Base-by-base conservation (phyloP, 2,888 invertebrate genomes). In the Lasioglossum zephyrum region DNA sequence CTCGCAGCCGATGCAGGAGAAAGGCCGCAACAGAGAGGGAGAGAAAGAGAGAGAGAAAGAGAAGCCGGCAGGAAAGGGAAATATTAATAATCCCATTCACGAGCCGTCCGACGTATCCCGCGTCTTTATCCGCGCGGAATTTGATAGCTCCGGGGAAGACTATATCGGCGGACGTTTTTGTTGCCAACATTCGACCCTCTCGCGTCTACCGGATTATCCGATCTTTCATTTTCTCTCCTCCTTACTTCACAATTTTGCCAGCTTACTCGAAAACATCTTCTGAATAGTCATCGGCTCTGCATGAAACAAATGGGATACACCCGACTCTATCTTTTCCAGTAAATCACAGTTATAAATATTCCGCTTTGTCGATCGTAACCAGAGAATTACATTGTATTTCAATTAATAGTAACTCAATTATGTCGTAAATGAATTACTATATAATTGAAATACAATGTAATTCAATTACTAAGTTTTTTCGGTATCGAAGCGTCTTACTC, bases 1-100 rank as follows among this genome's bases (percentile, higher is more conserved):
- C 88, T 87, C 75, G 77, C 66, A 80, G 82, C 79, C 87, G 84
- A 74, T 79, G 84, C 81, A 73, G 63, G 31, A 63, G 63, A 63
- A 63, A 63, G 63, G 63, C 31, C 8, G 36, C 1, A 8, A 8
- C 16, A 63, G 79, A 83, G 91, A 85, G 86, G 89, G 87, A 84
- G 81, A 63, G 73, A 78, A 36, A 36, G 36, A 86, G 89, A 82
- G 80, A 60, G 76, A 80, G 78, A 80, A 73, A 79, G 78, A 81
- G 85, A 79, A 66, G 63, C 77, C 63, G 74, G 26, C 79, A 70
- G 76, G 88, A 85, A 86, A 82, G 89, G 85, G 87, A 89, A 87
- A 88, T 92, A 91, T 93, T 91, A 92, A 92, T 92, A 90, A 90
- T 92, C 91, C 89, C 89, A 92, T 93, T 91, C 91, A 89, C 86